Base-by-base conservation (phyloP, 2,113 vertebrate genomes). In the Chloebia gouldiae region DNA sequence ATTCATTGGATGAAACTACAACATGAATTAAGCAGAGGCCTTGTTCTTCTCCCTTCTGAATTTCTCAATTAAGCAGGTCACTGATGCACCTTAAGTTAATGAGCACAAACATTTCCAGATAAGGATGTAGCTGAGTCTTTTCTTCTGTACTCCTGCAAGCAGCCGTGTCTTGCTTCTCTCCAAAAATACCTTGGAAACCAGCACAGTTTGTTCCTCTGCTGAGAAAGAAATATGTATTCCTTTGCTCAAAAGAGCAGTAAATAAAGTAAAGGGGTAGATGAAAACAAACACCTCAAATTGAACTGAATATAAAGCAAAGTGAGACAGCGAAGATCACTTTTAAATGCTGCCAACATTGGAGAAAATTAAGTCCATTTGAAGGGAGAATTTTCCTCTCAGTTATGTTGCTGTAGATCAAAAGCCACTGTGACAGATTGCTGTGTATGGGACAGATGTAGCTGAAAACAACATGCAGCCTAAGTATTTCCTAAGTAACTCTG, bases 241-340 rank as follows among this genome's bases (percentile, higher is more conserved):
- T 95, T 89, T 96, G 85, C 92, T 88, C 94, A 89, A 78, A 64
- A 77, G 42, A 95, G 61, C 61, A 86, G 70, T 81, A 96, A 95
- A 94, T 86, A 95, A 93, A 54, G 82, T 73, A 80, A 94, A 79
- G 31, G 57, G 24, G 59, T 80, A 47, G 64, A 63, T 79, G 77
- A 76, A 95, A 94, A 95, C 73, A 83, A 94, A 66, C 79, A 93
- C 40, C 76, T 81, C 63, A 89, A 90, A 95, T 88, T 93, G 87
- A 95, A 80, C 61, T 33, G 79, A 92, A 53, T 85, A 85, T 63
- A 91, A 95, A 91, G 60, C 70, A 82, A 91, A 89, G 81, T 33
- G 61, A 94, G 68, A 70, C 40, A 30, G 75, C 42, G 11, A 50
- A 81, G 64, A 93, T 81, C 72, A 82, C 83, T 86, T 89, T 73